Percentiles rank a stretch among this genome's conserved stretches.
These are phyloP conservation scores for Hoplostethus atlanticus DNA, from an alignment of 2,797 vertebrate genomes.

Conservation along the genomic window DNA sequence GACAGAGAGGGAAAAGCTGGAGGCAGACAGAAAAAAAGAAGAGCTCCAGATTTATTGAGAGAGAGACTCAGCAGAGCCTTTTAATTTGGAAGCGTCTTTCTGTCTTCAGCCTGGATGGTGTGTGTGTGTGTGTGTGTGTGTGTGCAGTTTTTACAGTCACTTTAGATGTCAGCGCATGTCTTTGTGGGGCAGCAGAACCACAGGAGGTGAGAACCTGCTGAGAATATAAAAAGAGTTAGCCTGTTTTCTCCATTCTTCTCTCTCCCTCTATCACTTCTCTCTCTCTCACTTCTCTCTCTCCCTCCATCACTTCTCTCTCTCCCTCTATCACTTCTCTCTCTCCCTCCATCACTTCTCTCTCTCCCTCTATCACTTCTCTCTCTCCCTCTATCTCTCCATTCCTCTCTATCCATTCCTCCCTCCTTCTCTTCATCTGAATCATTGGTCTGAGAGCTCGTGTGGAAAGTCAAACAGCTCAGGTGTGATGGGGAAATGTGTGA, in stretches of 20 bases:
- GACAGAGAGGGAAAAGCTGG: neutral
- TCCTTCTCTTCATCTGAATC: constrained; percentile 47
- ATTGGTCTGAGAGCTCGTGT: constrained; percentile 26
- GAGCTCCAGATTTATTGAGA: constrained; percentile 29
- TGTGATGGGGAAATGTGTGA: constrained; percentile 31
- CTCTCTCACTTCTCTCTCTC: no score
- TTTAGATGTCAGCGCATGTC: constrained; percentile 75
- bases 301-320: no score
- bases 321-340: no score
- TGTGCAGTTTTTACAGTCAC: constrained; percentile 16
- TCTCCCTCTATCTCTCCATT: no score
- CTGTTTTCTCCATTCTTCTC: constrained; percentile 37
- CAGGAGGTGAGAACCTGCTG: constrained; percentile 65
- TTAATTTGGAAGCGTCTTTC: constrained; percentile 60
- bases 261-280: constrained; percentile 14
- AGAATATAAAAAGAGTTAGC: constrained; percentile 50
- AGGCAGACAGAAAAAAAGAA: neutral
- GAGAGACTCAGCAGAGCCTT: constrained; percentile 44
- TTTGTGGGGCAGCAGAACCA: constrained; percentile 58
- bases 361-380: no score
- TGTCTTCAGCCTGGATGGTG: constrained; percentile 40
- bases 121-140: constrained; percentile 8
- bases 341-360: no score
- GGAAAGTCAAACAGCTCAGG: constrained; percentile 45
- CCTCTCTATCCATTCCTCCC: constrained; percentile 3